Evolutionary conservation across 2,888 invertebrate genomes (phyloP).

Genomic region (Tanypteryx hageni): DNA sequence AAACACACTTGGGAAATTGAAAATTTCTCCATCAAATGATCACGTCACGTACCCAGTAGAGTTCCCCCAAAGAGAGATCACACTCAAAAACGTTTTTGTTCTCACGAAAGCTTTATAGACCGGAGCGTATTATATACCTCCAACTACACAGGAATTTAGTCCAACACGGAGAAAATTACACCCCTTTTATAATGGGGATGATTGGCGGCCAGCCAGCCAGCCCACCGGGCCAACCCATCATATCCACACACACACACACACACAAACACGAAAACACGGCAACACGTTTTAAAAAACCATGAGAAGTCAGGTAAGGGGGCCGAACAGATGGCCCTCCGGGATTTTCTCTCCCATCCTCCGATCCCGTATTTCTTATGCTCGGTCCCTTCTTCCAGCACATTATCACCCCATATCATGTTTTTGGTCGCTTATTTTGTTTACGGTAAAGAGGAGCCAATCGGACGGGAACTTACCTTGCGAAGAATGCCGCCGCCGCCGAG

Average conservation of each 20-base stretch:
- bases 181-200: neutral
- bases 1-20: neutral
- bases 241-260: neutral
- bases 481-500: conserved; percentile 80
- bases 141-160: neutral
- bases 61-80: neutral
- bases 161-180: conserved; percentile 37
- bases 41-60: neutral
- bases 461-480: conserved; percentile 77
- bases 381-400: too few species aligned
- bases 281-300: too few species aligned
- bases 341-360: too few species aligned
- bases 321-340: too few species aligned
- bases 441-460: too few species aligned
- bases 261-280: neutral
- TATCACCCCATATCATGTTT: too few species aligned
- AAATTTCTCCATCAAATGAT: conserved; percentile 8
- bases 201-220: neutral
- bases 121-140: neutral
- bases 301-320: too few species aligned
- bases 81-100: neutral
- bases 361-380: too few species aligned
- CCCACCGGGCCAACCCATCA: neutral
- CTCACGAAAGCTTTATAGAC: too few species aligned
- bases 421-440: too few species aligned